Base-by-base conservation (phyloP, 2,113 vertebrate genomes). In the Microcebus murinus region DNA sequence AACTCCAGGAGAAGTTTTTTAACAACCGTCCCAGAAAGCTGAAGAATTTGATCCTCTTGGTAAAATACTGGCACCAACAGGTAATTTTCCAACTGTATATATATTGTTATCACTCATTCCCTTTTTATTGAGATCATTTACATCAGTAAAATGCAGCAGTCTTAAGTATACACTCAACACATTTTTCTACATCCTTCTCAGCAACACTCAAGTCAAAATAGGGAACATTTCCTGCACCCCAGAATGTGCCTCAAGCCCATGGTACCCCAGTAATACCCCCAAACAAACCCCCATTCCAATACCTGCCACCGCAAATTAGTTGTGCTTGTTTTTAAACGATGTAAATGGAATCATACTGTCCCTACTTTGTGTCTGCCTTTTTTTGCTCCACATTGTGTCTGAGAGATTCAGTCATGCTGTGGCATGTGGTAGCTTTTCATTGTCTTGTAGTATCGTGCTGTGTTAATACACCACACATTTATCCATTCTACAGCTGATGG, bases 41-140 rank as follows among this genome's bases (percentile, higher is more conserved):
- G 70, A 98, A 93, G 85, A 92, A 71, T 27, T 91, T 98, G 92
- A 98, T 98, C 91, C 97, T 98, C 36, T 52, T 97, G 80, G 39
- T 98, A 45, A 98, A 98, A 57, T 1, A 73, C 83, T 98, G 97
- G 97, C 73, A 93, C 61, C 57, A 68, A 6, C 4, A 93, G 97
- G 98, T 98, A 83, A 73, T 36, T 45, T 77, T 13, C n/a, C 81
- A 15, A 18, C 21, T 13, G 11, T 0, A 48, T 48, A 48, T 48
- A 12, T 57, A 2, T 29, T 4, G 48, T 90, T 18, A 1, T 5
- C 31, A 3, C 55, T 68, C 6, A 0, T 31, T 79, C 57, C 70
- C 36, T 52, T 50, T 82, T 48, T 2, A 2, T 5, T 15, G 15
- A 39, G 52, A 42, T 59, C 8, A 39, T 7, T 36, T 25, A 20